Percentiles rank a stretch among this genome's conserved stretches.
phyloP scores from a whole-genome alignment of 2,797 vertebrate species.

The Artibeus lituratus region DNA sequence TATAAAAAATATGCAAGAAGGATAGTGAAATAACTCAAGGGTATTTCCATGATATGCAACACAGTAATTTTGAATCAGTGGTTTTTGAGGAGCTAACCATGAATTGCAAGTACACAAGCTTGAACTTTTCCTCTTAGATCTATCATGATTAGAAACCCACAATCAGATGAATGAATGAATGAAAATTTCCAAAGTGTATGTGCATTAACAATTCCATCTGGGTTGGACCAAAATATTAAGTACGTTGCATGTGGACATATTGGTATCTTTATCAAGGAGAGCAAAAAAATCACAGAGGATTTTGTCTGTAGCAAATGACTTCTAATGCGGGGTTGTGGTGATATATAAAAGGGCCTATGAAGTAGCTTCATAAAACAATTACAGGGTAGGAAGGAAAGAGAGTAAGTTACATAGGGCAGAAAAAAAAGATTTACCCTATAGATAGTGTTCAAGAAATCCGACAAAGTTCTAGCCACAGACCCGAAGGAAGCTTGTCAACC shows the following conservation, averaged over 20 bases:
- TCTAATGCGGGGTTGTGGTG: not conserved
- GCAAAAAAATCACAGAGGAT: not conserved
- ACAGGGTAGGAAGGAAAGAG: not conserved
- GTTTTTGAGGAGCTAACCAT: conserved; percentile 16
- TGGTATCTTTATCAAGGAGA: not conserved
- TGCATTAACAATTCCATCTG: not conserved
- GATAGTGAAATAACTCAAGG: not conserved
- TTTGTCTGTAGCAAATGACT: not conserved
- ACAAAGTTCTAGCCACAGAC: not conserved
- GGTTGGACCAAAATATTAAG: not conserved
- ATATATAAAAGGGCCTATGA: not conserved
- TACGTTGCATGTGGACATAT: not conserved
- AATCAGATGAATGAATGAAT: conserved; percentile 1
- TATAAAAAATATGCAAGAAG: not conserved
- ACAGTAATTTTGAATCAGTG: not conserved
- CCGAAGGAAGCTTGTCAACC: not conserved
- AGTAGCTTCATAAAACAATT: not conserved
- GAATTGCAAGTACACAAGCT: not conserved
- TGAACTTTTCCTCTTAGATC: not conserved
- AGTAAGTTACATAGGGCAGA: not conserved
- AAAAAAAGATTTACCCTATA: not conserved
- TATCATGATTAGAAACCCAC: not conserved
- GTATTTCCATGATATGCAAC: not conserved
- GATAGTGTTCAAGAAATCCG: not conserved
- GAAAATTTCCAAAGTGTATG: not conserved